phyloP scores from a whole-genome alignment of 2,113 vertebrate species.

The Pygoscelis adeliae region DNA sequence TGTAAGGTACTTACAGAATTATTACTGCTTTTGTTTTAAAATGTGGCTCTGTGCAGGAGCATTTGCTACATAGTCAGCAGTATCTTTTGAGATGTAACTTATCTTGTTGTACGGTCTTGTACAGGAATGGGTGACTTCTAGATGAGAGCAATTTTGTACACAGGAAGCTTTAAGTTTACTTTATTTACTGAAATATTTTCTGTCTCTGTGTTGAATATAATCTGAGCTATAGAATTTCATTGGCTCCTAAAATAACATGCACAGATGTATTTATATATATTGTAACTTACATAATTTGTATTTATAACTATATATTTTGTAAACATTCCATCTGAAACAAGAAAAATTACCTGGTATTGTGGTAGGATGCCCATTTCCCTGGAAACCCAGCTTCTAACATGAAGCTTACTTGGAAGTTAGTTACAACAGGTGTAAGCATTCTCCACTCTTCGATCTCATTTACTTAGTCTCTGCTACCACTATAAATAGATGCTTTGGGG shows the following conservation, averaged over 20 bases:
- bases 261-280: neutral
- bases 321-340: neutral
- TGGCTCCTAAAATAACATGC: neutral
- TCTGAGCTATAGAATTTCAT: neutral
- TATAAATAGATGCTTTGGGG: constrained; percentile 35
- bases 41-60: neutral
- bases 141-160: neutral
- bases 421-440: constrained; percentile 55
- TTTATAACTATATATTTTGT: neutral
- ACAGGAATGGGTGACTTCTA: neutral
- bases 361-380: neutral
- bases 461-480: constrained; percentile 53
- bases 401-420: constrained; percentile 38
- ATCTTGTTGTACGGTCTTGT: neutral
- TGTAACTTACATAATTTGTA: neutral
- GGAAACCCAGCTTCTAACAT: constrained; percentile 21
- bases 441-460: constrained; percentile 63
- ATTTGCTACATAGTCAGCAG: neutral
- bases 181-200: neutral
- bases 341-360: neutral
- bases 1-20: neutral
- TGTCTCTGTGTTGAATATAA: neutral
- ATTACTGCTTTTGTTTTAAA: neutral
- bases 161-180: neutral
- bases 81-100: neutral